phyloP scores from a whole-genome alignment of 2,888 invertebrate species.

The Eurytoma adleriae region DNA sequence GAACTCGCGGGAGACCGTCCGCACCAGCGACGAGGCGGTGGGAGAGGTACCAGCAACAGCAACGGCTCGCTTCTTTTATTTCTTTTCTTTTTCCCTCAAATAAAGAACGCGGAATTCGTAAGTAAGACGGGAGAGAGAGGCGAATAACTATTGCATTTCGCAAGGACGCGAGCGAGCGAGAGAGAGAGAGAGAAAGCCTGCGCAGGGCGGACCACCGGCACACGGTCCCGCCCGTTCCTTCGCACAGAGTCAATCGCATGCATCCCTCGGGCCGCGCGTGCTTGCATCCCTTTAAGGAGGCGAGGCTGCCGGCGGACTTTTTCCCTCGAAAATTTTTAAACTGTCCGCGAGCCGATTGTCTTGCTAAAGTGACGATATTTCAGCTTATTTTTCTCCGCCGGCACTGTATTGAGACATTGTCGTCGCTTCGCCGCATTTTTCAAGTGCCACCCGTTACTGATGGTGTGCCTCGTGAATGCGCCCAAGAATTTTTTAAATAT shows the following conservation, averaged over 20 bases:
- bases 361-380: conserved; percentile 1
- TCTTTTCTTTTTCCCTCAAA: conserved; percentile 24
- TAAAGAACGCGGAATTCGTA: conserved; percentile 59
- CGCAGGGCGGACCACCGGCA: conserved; percentile 70
- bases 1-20: conserved; percentile 43
- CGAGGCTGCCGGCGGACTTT: background rate
- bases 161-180: conserved; percentile 37
- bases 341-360: background rate
- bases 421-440: background rate
- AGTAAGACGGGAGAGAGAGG: conserved; percentile 53
- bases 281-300: conserved; percentile 52
- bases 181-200: conserved; percentile 16
- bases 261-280: conserved; percentile 32
- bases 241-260: conserved; percentile 17
- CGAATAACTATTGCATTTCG: conserved; percentile 46
- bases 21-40: conserved; percentile 51
- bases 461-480: too few relatives aligned
- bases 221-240: conserved; percentile 70
- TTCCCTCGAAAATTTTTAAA: background rate
- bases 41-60: conserved; percentile 41
- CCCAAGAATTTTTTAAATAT: too few relatives aligned
- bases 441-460: too few relatives aligned
- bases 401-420: conserved; percentile 1
- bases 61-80: conserved; percentile 11
- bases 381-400: background rate